Evolutionary conservation across 2,113 vertebrate genomes (phyloP).

Genomic region (Aldabrachelys gigantea): DNA sequence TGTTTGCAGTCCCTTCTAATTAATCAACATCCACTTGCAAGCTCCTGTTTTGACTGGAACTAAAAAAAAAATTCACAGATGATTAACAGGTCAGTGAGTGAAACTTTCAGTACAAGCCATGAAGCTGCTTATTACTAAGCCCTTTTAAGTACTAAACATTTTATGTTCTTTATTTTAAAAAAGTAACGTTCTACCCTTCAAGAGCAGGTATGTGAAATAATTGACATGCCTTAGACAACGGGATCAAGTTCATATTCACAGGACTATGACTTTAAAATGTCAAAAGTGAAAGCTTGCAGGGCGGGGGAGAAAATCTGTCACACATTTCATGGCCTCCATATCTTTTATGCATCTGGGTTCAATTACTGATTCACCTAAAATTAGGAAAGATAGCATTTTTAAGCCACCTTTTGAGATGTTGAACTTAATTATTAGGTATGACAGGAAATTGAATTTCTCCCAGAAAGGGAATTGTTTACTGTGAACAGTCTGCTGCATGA

Average conservation of each 20-base stretch:
- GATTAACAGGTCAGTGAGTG: neutral
- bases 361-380: neutral
- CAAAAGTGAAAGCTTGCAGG: neutral
- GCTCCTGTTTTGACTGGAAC: neutral
- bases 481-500: neutral
- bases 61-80: neutral
- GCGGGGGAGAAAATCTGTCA: neutral
- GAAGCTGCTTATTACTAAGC: neutral
- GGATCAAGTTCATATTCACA: slow-evolving; percentile 4
- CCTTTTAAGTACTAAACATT: neutral
- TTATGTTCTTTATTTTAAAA: no score
- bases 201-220: neutral
- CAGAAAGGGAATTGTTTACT: neutral
- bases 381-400: slow-evolving; percentile 6
- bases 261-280: neutral
- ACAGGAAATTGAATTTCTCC: slow-evolving; percentile 24
- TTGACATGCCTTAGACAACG: neutral
- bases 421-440: neutral
- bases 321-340: neutral
- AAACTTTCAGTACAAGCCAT: neutral
- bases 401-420: neutral
- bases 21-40: neutral
- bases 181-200: neutral
- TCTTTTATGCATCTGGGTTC: slow-evolving; percentile 16
- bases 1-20: neutral